Percentiles rank a stretch among this genome's conserved stretches.
phyloP scores from a whole-genome alignment of 1,140 invertebrate genomes.

The Coenobita brevimanus region DNA sequence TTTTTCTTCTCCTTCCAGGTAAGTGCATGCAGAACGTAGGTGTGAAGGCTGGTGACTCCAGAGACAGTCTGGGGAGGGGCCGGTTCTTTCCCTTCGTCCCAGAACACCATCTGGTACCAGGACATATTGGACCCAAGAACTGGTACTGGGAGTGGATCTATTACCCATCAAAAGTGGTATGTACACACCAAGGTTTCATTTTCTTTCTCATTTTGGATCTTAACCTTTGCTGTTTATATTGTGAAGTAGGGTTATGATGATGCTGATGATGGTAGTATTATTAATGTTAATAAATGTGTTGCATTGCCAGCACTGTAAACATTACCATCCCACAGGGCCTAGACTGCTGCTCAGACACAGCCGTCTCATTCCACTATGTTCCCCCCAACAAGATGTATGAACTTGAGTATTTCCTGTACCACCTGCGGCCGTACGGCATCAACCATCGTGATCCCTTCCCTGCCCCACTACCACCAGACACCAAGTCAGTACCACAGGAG shows the following conservation, averaged over 20 bases:
- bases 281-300: too few relatives aligned
- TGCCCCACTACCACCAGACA: conserved; percentile 58
- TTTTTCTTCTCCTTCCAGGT: too few relatives aligned
- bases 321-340: too few relatives aligned
- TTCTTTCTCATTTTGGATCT: too few relatives aligned
- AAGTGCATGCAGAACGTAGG: conserved; percentile 91
- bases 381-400: conserved; percentile 97
- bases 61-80: conserved; percentile 87
- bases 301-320: too few relatives aligned
- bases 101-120: conserved; percentile 92
- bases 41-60: conserved; percentile 88
- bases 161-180: conserved; percentile 89
- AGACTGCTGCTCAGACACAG: conserved; percentile 96
- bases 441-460: conserved; percentile 52
- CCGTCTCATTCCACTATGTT: conserved; percentile 97
- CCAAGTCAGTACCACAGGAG: conserved; percentile 35
- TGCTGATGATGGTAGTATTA: too few relatives aligned
- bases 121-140: conserved; percentile 79
- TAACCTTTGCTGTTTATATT: too few relatives aligned
- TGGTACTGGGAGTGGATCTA: conserved; percentile 98
- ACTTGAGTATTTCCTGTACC: conserved; percentile 96
- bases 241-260: too few relatives aligned
- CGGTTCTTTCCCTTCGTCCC: conserved; percentile 95
- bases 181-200: too few relatives aligned
- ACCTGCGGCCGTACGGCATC: conserved; percentile 90